Base-by-base conservation (phyloP, 2,888 invertebrate species). In the Linnaemya tessellans region DNA sequence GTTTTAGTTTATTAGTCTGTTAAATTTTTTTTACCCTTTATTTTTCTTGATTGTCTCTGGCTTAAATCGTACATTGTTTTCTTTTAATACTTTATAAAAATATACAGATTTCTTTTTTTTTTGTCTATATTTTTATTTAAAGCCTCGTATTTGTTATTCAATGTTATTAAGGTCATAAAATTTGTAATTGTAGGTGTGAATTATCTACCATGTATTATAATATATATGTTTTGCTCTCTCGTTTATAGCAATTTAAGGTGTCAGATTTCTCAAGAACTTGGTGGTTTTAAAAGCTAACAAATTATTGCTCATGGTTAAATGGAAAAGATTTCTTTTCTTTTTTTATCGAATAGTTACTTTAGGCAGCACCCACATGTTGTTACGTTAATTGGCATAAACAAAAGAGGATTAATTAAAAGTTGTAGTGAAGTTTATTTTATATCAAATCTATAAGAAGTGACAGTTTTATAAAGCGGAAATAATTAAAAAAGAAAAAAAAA, bases 171-270 rank as follows among this genome's bases (percentile, higher is more conserved):
- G 85, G 81, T 79, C 82, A 85, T 82, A 85, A 82, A 85, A 68
- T 85, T 85, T 80, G 80, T 84, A 84, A 84, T 84, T 78, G 85
- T 85, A 85, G 85, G 85, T 85, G 85, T 85, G 85, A 85, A 82
- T 85, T 85, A 85, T 85, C 46, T 60, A 22, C 65, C 79, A 73
- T 10, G 64, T 80, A 46, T 74, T 84, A 65, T 41, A 70, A 58
- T 13, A 25, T 5, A 3, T 13, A 25, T 56, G 13, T 41, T 64
- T 51, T 25, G 9, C 58, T 60, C n/a, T n/a, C 25, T 51, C 70
- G 3, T 64, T 54, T 51, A 20, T 11, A 71, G 49, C 54, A 49
- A 70, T 74, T 80, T 58, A 75, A 81, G 79, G 81, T 82, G 85
- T 82, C 85, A 75, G 79, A 85, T 85, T 82, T 85, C 75, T 51